Evolutionary conservation across 2,113 vertebrate species (phyloP).

Genomic region (Toxostoma redivivum): DNA sequence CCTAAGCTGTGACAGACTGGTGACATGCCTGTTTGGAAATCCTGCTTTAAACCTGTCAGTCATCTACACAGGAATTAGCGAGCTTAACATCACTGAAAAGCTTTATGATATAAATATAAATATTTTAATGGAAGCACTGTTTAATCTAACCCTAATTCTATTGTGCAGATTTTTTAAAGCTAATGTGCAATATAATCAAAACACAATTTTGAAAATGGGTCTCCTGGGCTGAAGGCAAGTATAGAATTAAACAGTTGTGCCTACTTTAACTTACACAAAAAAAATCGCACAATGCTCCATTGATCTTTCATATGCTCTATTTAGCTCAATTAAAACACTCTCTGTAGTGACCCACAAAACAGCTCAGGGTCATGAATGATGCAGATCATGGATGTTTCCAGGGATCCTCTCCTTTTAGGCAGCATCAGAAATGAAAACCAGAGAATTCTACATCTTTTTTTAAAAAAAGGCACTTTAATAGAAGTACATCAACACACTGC

Average conservation of each 20-base stretch:
- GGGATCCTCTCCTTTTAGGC: background rate
- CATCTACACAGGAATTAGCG: background rate
- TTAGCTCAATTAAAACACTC: constrained; percentile 69
- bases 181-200: background rate
- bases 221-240: background rate
- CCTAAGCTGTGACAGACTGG: background rate
- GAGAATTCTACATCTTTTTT: too few species aligned
- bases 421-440: constrained; percentile 23
- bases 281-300: constrained; percentile 60
- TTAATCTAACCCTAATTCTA: background rate
- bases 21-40: background rate
- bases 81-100: background rate
- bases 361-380: constrained; percentile 62
- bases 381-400: constrained; percentile 39
- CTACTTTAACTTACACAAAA: constrained; percentile 3
- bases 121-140: background rate
- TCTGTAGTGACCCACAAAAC: constrained; percentile 59
- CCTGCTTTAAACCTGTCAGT: background rate
- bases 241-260: constrained; percentile 25
- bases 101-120: background rate
- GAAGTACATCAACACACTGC: background rate
- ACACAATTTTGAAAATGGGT: background rate
- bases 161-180: background rate
- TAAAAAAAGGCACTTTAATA: background rate
- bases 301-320: constrained; percentile 71